phyloP scores from a whole-genome alignment of 2,888 invertebrate genomes.

The Helobdella robusta region DNA sequence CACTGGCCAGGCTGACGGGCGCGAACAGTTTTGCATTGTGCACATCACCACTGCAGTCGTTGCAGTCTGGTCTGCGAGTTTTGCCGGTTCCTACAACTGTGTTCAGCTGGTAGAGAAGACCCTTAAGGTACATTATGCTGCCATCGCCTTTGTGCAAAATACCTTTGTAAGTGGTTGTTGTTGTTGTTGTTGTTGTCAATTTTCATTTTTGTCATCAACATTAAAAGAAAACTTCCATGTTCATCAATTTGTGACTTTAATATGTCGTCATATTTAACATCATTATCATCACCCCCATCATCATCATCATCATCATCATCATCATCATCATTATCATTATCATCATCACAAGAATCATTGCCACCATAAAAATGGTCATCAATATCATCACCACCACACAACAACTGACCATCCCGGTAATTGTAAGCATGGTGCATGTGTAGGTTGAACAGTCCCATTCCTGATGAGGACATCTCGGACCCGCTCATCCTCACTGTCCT shows the following conservation, averaged over 20 bases:
- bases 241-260: not conserved
- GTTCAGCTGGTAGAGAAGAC: slow-evolving; percentile 78
- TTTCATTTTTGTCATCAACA: no score
- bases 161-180: no score
- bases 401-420: slow-evolving; percentile 74
- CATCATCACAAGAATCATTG: not conserved
- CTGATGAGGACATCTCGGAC: slow-evolving; percentile 89
- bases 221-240: not conserved
- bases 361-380: not conserved
- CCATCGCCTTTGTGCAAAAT: slow-evolving; percentile 96
- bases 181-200: no score
- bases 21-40: slow-evolving; percentile 64
- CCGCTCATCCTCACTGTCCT: slow-evolving; percentile 87
- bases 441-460: slow-evolving; percentile 50
- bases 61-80: slow-evolving; percentile 69
- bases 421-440: slow-evolving; percentile 98
- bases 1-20: slow-evolving; percentile 85
- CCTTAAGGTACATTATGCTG: slow-evolving; percentile 76
- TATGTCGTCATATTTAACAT: not conserved
- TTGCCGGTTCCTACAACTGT: slow-evolving; percentile 60
- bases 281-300: not conserved
- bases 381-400: no score
- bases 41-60: slow-evolving; percentile 63
- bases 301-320: not conserved
- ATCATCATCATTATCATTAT: not conserved